Percentiles rank a stretch among this genome's conserved stretches.
phyloP scores from a whole-genome alignment of 2,888 invertebrate species.

The Cephalotes varians region DNA sequence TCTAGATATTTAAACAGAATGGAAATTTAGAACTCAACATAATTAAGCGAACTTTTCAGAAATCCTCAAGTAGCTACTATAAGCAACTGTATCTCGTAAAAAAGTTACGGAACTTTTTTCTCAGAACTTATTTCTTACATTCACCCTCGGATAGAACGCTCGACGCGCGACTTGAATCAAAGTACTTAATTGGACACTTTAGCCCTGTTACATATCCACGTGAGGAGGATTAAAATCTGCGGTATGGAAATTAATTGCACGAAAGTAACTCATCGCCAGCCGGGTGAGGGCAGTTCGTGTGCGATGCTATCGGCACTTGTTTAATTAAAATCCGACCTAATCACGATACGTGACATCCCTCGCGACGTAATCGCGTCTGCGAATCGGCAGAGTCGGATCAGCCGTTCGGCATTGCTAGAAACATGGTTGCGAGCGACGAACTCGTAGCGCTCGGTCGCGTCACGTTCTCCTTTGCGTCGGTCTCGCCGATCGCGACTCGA shows the following conservation, averaged over 20 bases:
- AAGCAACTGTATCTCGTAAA: neutral
- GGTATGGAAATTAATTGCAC: slow-evolving; percentile 43
- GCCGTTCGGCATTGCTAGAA: slow-evolving; percentile 15
- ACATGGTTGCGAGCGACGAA: neutral
- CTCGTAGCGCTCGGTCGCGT: slow-evolving; percentile 6
- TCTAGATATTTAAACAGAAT: neutral
- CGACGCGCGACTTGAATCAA: slow-evolving; percentile 9
- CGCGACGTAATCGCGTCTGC: slow-evolving; percentile 32
- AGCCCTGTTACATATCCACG: slow-evolving; percentile 33
- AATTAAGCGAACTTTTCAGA: neutral
- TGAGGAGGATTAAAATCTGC: slow-evolving; percentile 40
- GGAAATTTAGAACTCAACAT: neutral
- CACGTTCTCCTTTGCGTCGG: slow-evolving; percentile 19
- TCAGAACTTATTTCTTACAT: neutral
- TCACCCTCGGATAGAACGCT: neutral
- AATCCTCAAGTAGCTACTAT: neutral
- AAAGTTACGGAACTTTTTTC: slow-evolving; percentile 1
- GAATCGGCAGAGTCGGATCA: slow-evolving; percentile 19
- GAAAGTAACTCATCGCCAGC: slow-evolving; percentile 32
- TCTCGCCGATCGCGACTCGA: slow-evolving; percentile 64
- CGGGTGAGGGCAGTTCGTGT: neutral
- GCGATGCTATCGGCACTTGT: slow-evolving; percentile 30
- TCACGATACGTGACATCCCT: slow-evolving; percentile 43
- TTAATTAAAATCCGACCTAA: slow-evolving; percentile 54
- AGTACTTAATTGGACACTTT: slow-evolving; percentile 38